Percentiles rank a stretch among this genome's conserved stretches.
Conservation (phyloP, 2,797 vertebrate species). For the Cottoperca gobio region DNA sequence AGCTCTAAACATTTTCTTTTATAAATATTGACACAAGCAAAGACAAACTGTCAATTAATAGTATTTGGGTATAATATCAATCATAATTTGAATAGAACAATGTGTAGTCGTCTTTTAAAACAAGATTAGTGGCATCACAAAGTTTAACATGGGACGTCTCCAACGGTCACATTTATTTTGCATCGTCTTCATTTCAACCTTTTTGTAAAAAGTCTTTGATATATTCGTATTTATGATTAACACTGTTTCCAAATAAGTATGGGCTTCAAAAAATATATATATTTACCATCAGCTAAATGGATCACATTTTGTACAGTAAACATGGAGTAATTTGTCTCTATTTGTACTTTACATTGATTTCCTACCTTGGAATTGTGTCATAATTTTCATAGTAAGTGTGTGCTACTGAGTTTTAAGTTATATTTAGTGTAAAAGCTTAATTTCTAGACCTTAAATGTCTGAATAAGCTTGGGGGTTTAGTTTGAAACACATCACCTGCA, state of each 20-base stretch:
- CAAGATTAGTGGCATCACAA: not conserved
- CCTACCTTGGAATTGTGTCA: not conserved
- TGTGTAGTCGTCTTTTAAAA: not conserved
- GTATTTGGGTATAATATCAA: not conserved
- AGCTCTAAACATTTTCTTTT: not conserved
- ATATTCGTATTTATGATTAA: too few relatives aligned
- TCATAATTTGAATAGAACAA: not conserved
- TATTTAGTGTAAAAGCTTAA: not conserved
- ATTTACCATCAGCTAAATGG: not conserved
- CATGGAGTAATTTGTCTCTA: too few relatives aligned
- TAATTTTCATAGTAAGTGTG: not conserved
- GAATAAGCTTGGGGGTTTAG: not conserved
- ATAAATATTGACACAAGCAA: not conserved
- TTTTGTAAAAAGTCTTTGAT: not conserved
- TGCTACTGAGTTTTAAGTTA: not conserved
- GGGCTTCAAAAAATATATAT: not conserved
- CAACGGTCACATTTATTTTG: not conserved
- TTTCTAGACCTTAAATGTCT: not conserved
- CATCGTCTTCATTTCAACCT: not conserved
- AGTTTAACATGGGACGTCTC: not conserved
- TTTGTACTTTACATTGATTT: not conserved
- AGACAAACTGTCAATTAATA: not conserved
- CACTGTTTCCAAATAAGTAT: not conserved
- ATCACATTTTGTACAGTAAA: not conserved
- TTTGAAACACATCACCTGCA: slow-evolving; percentile 13